phyloP scores from a whole-genome alignment of 2,113 vertebrate species.

The Vidua macroura region DNA sequence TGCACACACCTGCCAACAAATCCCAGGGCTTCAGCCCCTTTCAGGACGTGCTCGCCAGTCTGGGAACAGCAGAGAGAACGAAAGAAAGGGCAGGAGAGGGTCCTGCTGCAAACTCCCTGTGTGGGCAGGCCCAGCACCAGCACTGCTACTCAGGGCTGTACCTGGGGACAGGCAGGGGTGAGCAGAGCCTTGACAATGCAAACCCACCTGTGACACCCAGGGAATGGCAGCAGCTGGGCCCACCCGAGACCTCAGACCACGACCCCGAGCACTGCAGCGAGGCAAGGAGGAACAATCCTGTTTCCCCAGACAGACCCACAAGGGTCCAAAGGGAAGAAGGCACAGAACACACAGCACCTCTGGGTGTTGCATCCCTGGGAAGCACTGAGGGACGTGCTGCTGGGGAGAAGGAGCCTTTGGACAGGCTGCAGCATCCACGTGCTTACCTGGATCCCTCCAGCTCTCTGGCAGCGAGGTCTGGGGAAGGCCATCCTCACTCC shows the following conservation, averaged over 20 bases:
- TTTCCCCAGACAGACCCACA: background rate
- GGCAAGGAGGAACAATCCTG: accelerated
- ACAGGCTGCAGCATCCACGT: accelerated
- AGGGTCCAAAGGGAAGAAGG: background rate
- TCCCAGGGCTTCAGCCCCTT: background rate
- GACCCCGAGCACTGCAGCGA: background rate
- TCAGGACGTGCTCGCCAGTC: accelerated
- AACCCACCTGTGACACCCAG: background rate
- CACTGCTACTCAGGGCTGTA: too few relatives aligned
- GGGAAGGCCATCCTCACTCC: background rate
- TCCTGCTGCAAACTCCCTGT: background rate
- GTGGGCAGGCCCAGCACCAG: background rate
- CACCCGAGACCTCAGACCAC: accelerated
- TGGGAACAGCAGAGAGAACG: background rate
- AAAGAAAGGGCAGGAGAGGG: background rate
- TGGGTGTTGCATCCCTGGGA: background rate
- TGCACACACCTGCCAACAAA: background rate
- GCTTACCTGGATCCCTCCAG: background rate
- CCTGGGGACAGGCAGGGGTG: accelerated
- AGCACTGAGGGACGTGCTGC: background rate
- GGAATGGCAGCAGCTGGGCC: accelerated
- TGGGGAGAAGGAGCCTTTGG: background rate
- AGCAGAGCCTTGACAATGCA: background rate
- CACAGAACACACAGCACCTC: background rate
- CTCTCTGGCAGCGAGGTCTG: background rate